Conservation (phyloP, 2,113 vertebrate species). For the Myrmecobius fasciatus region DNA sequence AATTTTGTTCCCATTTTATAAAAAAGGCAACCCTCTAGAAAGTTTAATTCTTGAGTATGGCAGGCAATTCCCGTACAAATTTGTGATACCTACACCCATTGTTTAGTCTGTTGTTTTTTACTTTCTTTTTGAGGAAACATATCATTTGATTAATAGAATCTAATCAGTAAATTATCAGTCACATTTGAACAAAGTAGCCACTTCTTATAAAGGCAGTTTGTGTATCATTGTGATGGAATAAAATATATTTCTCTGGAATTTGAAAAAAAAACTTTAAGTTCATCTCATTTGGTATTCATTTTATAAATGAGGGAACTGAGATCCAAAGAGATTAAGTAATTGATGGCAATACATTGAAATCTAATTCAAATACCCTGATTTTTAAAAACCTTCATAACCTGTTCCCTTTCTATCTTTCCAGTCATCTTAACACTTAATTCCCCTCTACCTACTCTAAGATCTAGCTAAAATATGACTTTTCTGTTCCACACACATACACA, state of each 20-base stretch:
- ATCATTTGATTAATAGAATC: background rate
- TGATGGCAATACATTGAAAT: background rate
- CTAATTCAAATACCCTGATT: background rate
- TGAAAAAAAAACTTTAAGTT: background rate
- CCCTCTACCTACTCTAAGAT: background rate
- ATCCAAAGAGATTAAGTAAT: background rate
- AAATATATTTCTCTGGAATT: background rate
- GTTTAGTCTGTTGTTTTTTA: background rate
- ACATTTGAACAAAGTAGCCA: background rate
- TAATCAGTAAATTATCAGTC: background rate
- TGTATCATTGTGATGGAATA: background rate
- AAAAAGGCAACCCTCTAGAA: background rate
- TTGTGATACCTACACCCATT: background rate
- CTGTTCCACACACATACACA: background rate
- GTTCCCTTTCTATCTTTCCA: background rate
- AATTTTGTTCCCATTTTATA: background rate
- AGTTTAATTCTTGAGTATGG: background rate
- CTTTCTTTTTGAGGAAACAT: background rate
- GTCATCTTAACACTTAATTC: background rate
- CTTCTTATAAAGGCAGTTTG: background rate
- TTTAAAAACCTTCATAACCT: background rate
- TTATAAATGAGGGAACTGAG: background rate
- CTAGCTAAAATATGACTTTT: background rate
- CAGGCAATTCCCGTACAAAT: background rate
- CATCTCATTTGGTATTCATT: background rate